Percentiles rank a stretch among this genome's conserved stretches.
Conservation (phyloP, 2,797 vertebrate genomes). For the Propithecus perrieri region DNA sequence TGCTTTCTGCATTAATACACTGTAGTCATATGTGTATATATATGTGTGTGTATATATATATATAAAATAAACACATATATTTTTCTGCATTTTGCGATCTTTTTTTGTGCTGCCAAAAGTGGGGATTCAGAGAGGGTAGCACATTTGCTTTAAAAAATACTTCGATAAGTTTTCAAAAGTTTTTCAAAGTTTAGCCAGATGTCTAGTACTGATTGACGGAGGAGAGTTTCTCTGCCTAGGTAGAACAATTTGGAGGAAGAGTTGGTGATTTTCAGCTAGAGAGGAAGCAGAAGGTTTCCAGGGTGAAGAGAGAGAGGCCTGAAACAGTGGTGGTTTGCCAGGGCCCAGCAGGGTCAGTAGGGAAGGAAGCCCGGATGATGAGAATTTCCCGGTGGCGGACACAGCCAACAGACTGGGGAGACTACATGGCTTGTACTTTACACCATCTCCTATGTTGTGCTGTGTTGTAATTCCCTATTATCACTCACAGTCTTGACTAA, state of each 20-base stretch:
- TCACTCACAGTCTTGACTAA: neutral
- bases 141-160: neutral
- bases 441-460: rapidly evolving
- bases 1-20: neutral
- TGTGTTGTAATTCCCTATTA: neutral
- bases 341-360: rapidly evolving
- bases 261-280: neutral
- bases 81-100: neutral
- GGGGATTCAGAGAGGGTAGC: neutral
- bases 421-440: neutral
- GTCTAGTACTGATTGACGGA: neutral
- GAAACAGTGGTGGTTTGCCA: neutral
- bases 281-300: neutral
- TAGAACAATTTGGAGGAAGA: neutral
- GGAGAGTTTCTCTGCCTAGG: neutral
- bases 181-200: neutral
- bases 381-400: neutral
- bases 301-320: neutral
- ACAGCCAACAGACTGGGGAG: neutral
- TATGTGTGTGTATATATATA: neutral
- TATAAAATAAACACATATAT: neutral
- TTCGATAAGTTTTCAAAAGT: neutral
- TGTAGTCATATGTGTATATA: neutral
- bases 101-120: neutral
- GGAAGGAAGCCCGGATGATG: neutral